These are phyloP conservation scores for Lasioglossum oenotherae DNA, from an alignment of 2,888 invertebrate genomes.

Conservation along the genomic window DNA sequence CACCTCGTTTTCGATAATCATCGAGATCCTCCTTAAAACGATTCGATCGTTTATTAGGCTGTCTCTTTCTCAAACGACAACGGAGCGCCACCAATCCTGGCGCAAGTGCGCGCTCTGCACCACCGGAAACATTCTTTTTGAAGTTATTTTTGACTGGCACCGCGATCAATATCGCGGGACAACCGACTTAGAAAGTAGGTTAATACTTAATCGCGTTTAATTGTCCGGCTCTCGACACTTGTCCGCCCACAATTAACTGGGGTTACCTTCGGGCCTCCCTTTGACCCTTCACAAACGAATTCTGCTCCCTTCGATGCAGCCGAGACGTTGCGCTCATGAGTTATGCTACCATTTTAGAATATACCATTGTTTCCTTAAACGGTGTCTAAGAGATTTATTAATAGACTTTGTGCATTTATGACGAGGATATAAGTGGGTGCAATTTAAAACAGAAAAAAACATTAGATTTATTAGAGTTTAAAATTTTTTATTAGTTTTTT, in stretches of 20 bases:
- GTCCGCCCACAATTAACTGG: constrained; percentile 75
- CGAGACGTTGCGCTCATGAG: not conserved
- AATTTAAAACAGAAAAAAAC: not conserved
- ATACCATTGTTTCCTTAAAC: not conserved
- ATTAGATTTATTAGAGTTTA: not conserved
- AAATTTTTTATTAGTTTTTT: too few species aligned
- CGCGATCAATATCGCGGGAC: constrained; percentile 24
- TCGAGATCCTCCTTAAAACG: constrained; percentile 43
- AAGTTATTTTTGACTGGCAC: not conserved
- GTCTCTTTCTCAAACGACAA: not conserved
- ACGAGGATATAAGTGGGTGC: not conserved
- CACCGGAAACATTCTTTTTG: not conserved
- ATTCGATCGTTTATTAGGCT: constrained; percentile 15
- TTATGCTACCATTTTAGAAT: not conserved
- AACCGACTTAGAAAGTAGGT: constrained; percentile 76
- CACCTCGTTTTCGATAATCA: constrained; percentile 65
- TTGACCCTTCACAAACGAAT: constrained; percentile 31
- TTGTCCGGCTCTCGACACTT: constrained; percentile 80
- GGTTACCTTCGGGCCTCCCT: constrained; percentile 62
- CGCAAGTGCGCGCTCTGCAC: not conserved
- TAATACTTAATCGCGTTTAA: constrained; percentile 81
- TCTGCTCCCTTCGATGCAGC: constrained; percentile 1
- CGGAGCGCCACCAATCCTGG: not conserved
- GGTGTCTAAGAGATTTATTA: not conserved
- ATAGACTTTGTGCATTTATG: not conserved